Base-by-base conservation (phyloP, 2,797 vertebrate genomes). In the Cyclopterus lumpus region DNA sequence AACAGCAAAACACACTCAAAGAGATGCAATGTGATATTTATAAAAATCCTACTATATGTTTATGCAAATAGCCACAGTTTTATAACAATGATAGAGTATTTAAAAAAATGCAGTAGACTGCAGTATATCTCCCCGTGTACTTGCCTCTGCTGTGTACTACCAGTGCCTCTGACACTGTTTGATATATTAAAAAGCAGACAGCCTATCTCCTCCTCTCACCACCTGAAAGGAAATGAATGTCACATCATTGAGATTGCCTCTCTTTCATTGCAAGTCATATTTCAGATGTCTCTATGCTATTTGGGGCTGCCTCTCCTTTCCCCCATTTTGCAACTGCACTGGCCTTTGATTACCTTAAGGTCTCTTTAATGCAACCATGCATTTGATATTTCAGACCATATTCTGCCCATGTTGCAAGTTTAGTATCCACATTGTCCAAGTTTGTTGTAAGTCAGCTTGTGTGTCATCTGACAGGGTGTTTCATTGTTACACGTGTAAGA, bases 151-250 rank as follows among this genome's bases (percentile, higher is more conserved):
- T 71, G 65, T 65, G 77, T 66, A 48, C 75, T 49, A 58, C 60
- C 59, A 48, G 79, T 46, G 61, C 60, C 62, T 67, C 75, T 80
- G 85, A 86, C 81, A 80, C 62, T 70, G 71, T 88, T 80, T 68
- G 76, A 81, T 84, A 78, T 90, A 93, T 90, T 91, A 86, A 83
- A 85, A 90, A 81, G 70, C 71, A 87, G 77, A 83, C 82, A 68
- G 70, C 71, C 78, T 67, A 82, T 83, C 70, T 85, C 70, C 71
- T 82, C 63, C 78, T 70, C 28, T 85, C 84, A 73, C 71, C 83
- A 86, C 54, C 83, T 81, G 73, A 86, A 81, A 91, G 87, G 89
- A 94, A 93, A 91, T 91, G 49, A 91, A 91, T 85, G 71, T 82
- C 83, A 86, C 84, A 65, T 87, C 79, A 73, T 66, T 84, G 73